A percentile compares a stretch with the other conserved stretches of the same genome.
phyloP scores from a whole-genome alignment of 1,140 invertebrate genomes.

The Leptinotarsa texana region DNA sequence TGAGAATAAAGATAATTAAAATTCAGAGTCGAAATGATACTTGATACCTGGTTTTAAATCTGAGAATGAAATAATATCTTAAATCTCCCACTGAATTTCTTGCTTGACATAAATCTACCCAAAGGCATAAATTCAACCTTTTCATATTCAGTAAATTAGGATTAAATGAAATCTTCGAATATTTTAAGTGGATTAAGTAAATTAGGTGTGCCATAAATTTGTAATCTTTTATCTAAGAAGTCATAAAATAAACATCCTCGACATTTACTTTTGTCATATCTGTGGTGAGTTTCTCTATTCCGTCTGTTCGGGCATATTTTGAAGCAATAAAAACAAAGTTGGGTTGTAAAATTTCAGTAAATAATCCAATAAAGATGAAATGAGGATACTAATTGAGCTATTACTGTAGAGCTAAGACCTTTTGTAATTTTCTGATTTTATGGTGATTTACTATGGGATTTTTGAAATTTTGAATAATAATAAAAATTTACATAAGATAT shows the following conservation, averaged over 20 bases:
- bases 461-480: background rate
- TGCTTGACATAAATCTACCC: background rate
- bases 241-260: conserved; percentile 11
- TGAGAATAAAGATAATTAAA: too few species aligned
- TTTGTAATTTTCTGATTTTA: background rate
- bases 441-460: background rate
- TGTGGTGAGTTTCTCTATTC: background rate
- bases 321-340: background rate
- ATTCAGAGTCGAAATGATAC: too few species aligned
- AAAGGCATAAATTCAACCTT: background rate
- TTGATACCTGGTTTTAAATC: too few species aligned
- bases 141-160: conserved; percentile 5
- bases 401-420: background rate
- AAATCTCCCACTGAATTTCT: too few species aligned
- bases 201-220: conserved; percentile 9
- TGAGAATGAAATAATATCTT: too few species aligned
- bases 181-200: conserved; percentile 20
- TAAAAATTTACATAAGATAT: background rate
- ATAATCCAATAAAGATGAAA: conserved; percentile 1
- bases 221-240: conserved; percentile 7
- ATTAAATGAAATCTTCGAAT: conserved; percentile 3
- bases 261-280: conserved; percentile 4
- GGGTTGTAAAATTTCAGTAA: background rate
- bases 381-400: background rate
- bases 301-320: background rate